Base-by-base conservation (phyloP, 1,140 invertebrate species). In the Mercenaria mercenaria region DNA sequence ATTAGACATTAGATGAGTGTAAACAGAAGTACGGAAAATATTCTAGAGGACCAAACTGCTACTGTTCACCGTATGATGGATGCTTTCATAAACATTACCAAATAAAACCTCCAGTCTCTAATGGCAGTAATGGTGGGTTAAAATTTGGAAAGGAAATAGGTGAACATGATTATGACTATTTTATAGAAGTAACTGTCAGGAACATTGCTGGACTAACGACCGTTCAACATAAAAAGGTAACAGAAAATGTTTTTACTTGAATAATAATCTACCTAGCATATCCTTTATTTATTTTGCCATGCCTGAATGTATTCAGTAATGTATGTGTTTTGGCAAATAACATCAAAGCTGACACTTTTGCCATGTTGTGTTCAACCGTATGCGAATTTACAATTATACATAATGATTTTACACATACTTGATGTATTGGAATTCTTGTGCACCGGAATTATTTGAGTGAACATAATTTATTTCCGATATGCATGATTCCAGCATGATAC, bases 61-160 rank as follows among this genome's bases (percentile, higher is more conserved):
- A 81, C 32, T 81, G 79, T 61, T 59, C 79, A 8, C 79, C 79
- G 26, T 56, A 56, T 15, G n/a, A 59, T 29, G 79, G 79, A 26
- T 81, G 79, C 52, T 81, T 81, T 26, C 79, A 81, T 32, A 43
- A 37, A 61, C 79, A 81, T 81, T 72, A 72, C 20, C 67, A 72
- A 23, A 72, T 72, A 32, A 50, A 61, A 39, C 77, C 43, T n/a
- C n/a, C 59, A n/a, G 39, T 81, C 11, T 8, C 32, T 39, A 6
- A 26, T 15, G n/a, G 4, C 13, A 26, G 29, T 59, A 61, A n/a
- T 39, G 34, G 56, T 34, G 79, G 79, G 10, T 13, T 81, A 43
- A 3, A 18, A 0, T 59, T 52, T 32, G 79, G 59, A 3, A 81
- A 59, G 39, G 50, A 59, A 81, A n/a, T 50, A 15, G 79, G 79